These are phyloP conservation scores for Meandrusa payeni DNA, from an alignment of 2,888 invertebrate genomes.

Conservation along the genomic window DNA sequence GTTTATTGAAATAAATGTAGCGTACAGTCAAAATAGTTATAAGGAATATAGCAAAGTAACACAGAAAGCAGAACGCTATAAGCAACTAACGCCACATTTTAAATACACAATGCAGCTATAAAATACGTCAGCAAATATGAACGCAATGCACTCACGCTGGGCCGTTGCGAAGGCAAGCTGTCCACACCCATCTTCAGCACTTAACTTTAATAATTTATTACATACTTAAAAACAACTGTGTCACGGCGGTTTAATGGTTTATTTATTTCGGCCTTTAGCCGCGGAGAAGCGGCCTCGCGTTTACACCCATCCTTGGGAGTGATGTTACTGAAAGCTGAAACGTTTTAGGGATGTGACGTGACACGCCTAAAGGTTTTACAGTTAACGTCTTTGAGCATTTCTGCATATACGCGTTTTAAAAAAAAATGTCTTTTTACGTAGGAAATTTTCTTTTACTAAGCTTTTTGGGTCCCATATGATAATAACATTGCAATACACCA, in stretches of 20 bases:
- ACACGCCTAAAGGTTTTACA: no score
- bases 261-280: conserved; percentile 37
- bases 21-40: no score
- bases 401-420: no score
- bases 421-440: no score
- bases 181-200: conserved; percentile 61
- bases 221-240: conserved; percentile 30
- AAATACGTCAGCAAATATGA: conserved; percentile 22
- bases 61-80: background rate
- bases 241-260: conserved; percentile 30
- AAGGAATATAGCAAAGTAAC: no score
- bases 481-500: no score
- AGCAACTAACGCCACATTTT: conserved; percentile 7
- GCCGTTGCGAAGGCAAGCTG: conserved; percentile 51
- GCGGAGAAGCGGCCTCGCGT: conserved; percentile 44
- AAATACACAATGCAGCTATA: conserved; percentile 23
- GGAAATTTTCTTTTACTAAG: no score
- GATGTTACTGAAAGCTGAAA: conserved; percentile 37
- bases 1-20: no score
- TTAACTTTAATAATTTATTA: conserved; percentile 40
- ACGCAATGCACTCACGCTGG: conserved; percentile 44
- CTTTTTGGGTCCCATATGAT: no score
- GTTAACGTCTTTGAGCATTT: no score
- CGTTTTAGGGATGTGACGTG: conserved; percentile 29
- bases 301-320: conserved; percentile 46